phyloP scores from a whole-genome alignment of 53 echinoderm and acorn worm species.

The Echinarachnius parma region DNA sequence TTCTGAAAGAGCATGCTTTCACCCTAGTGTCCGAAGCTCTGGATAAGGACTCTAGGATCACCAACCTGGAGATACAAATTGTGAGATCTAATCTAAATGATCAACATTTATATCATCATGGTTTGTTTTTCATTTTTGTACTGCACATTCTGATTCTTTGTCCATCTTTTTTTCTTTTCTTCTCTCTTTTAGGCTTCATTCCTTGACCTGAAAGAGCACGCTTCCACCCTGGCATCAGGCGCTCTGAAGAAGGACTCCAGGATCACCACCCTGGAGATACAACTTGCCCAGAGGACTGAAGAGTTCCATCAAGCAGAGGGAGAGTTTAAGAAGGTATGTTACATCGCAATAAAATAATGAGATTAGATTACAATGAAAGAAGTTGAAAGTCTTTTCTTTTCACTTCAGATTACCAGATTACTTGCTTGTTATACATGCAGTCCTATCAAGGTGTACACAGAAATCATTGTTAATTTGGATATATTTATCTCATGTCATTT shows the following conservation, averaged over 20 bases:
- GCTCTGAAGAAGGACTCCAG: slow-evolving; percentile 95
- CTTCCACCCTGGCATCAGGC: slow-evolving; percentile 77
- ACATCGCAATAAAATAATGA: too few relatives aligned
- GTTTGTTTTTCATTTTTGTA: too few relatives aligned
- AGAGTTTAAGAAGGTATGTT: slow-evolving; percentile 84
- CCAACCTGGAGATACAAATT: too few relatives aligned
- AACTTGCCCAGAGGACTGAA: slow-evolving; percentile 82
- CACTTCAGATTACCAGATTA: too few relatives aligned
- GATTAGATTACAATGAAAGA: too few relatives aligned
- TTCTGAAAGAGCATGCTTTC: not conserved
- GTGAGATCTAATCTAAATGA: too few relatives aligned
- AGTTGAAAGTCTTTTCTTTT: too few relatives aligned
- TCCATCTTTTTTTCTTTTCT: not conserved
- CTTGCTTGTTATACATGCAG: too few relatives aligned
- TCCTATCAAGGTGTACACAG: too few relatives aligned
- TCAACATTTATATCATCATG: too few relatives aligned
- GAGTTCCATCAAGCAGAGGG: slow-evolving; percentile 69
- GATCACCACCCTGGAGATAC: slow-evolving; percentile 84
- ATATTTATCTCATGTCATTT: too few relatives aligned
- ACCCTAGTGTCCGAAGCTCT: not conserved
- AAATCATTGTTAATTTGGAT: too few relatives aligned
- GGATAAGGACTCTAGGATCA: not conserved
- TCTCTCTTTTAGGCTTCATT: slow-evolving; percentile 60
- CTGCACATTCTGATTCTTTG: not conserved
- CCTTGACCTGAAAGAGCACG: slow-evolving; percentile 94